Base-by-base conservation (phyloP, 2,888 invertebrate species). In the Pristionchus fissidentatus region DNA sequence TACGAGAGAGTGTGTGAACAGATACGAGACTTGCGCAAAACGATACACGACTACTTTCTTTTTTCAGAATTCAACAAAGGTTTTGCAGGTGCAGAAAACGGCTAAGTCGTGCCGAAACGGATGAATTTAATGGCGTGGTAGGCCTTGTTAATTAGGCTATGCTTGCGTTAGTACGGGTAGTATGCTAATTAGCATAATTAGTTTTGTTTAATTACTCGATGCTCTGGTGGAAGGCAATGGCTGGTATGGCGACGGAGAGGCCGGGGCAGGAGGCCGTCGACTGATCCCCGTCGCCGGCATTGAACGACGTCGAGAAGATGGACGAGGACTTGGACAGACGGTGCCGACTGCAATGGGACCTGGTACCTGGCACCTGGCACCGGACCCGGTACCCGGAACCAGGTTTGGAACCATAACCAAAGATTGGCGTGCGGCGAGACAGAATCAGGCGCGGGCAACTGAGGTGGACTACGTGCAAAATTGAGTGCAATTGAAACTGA, bases 151-250 rank as follows among this genome's bases (percentile, higher is more conserved):
- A n/a, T n/a, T n/a, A n/a, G n/a, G n/a, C n/a, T n/a, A n/a, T n/a
- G n/a, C n/a, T n/a, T n/a, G n/a, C n/a, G n/a, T n/a, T n/a, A n/a
- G n/a, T n/a, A n/a, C n/a, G n/a, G n/a, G n/a, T n/a, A n/a, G n/a
- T n/a, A n/a, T n/a, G n/a, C n/a, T n/a, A n/a, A n/a, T n/a, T n/a
- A n/a, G n/a, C n/a, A n/a, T n/a, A n/a, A n/a, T n/a, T n/a, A n/a
- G n/a, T n/a, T n/a, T n/a, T n/a, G n/a, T 13, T 32, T 32, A 62
- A 13, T 35, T 70, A 83, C 83, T 83, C 83, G 83, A 83, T 73
- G 73, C 52, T 55, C 73, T 83, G 83, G 43, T 83, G 83, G 73
- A 83, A 83, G 49, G 83, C 70, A 32, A 83, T 83, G 73, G 70
- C 41, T 15, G 83, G 83, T 19, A 83, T 83, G 73, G 83, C 46